These are phyloP conservation scores for Calliphora vomitoria DNA, from an alignment of 2,888 invertebrate species.

Conservation along the genomic window DNA sequence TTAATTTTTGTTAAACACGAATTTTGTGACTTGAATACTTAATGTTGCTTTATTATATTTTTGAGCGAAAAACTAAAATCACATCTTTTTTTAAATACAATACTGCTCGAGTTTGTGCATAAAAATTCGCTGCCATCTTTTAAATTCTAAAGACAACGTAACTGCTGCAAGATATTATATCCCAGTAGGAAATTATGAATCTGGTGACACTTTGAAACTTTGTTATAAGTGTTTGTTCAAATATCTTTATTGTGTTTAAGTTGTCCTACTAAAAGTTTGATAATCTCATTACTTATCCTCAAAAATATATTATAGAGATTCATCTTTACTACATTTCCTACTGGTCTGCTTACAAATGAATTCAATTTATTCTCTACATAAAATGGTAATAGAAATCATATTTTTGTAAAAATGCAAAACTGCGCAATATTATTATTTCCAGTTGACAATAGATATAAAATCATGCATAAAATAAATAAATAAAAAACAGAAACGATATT, in stretches of 20 bases:
- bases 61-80: not conserved
- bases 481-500: not conserved
- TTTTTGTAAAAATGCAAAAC: conserved; percentile 2
- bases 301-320: not conserved
- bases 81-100: too few relatives aligned
- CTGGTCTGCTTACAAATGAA: not conserved
- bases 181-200: not conserved
- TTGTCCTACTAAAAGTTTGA: too few relatives aligned
- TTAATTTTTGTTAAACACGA: not conserved
- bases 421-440: conserved; percentile 29
- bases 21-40: not conserved
- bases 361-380: not conserved
- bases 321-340: not conserved
- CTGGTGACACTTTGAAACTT: not conserved
- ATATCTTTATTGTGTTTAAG: too few relatives aligned
- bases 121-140: not conserved
- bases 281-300: too few relatives aligned
- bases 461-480: not conserved
- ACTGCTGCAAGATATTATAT: too few relatives aligned
- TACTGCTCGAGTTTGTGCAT: not conserved
- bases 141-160: too few relatives aligned
- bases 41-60: not conserved
- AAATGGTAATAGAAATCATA: too few relatives aligned
- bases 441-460: conserved; percentile 19
- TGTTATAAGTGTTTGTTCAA: too few relatives aligned